Evolutionary conservation across 2,888 invertebrate genomes (phyloP).

Genomic region (Mythimna ferrago): DNA sequence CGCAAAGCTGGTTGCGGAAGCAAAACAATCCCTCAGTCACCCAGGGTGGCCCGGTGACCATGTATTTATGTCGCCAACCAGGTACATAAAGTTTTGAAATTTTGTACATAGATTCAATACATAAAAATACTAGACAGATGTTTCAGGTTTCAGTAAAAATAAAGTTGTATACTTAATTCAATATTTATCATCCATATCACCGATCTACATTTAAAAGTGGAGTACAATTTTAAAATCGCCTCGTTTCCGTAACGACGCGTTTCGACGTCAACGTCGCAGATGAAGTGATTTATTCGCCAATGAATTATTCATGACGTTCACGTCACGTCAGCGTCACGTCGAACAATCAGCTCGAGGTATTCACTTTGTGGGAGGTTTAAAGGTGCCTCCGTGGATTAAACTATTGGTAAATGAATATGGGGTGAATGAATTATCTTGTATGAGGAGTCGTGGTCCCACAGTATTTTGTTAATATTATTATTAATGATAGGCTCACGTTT

Average conservation of each 20-base stretch:
- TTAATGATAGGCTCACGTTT: too few species aligned
- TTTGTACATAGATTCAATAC: too few species aligned
- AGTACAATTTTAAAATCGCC: constrained; percentile 53
- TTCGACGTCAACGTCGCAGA: constrained; percentile 47
- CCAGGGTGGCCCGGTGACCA: too few species aligned
- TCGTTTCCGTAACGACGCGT: constrained; percentile 35
- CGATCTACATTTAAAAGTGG: constrained; percentile 26
- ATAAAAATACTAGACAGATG: too few species aligned
- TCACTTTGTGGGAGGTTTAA: constrained; percentile 54
- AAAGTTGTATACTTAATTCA: neutral
- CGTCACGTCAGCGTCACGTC: constrained; percentile 49
- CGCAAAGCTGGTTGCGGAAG: too few species aligned
- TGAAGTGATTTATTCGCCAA: constrained; percentile 62
- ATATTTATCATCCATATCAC: constrained; percentile 22
- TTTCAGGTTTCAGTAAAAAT: too few species aligned
- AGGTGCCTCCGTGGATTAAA: constrained; percentile 29
- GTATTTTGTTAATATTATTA: too few species aligned
- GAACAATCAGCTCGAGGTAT: constrained; percentile 58
- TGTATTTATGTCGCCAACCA: too few species aligned
- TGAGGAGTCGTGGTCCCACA: neutral
- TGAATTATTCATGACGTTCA: constrained; percentile 63
- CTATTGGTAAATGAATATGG: constrained; percentile 4
- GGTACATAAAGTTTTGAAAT: too few species aligned
- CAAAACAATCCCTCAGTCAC: too few species aligned
- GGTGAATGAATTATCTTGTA: neutral